Evolutionary conservation across 2,888 invertebrate genomes (phyloP).

Genomic region (Selenia dentaria): DNA sequence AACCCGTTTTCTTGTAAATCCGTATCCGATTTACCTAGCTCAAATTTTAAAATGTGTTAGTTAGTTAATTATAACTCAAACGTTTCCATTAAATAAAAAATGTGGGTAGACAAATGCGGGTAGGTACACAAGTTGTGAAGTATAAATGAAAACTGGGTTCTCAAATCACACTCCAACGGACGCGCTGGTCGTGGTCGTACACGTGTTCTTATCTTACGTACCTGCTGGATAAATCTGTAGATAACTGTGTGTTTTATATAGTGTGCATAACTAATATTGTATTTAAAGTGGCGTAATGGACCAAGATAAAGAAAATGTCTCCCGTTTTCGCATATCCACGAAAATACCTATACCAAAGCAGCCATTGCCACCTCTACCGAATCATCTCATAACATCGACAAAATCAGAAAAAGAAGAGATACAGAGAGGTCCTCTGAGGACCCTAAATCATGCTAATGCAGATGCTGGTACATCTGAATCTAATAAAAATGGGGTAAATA

Average conservation of each 20-base stretch:
- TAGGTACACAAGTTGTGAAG: no score
- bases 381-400: constrained; percentile 41
- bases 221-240: no score
- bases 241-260: no score
- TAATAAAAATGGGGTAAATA: no score
- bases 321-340: constrained; percentile 36
- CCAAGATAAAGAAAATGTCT: constrained; percentile 56
- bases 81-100: neutral
- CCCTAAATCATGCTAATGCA: constrained; percentile 34
- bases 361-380: constrained; percentile 58
- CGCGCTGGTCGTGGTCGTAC: constrained; percentile 57
- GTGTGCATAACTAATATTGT: no score
- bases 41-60: no score
- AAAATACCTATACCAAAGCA: constrained; percentile 62
- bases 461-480: constrained; percentile 9
- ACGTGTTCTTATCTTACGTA: constrained; percentile 3
- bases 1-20: no score
- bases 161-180: constrained; percentile 11
- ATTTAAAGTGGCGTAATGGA: constrained; percentile 42
- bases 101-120: no score
- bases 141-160: neutral
- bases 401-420: constrained; percentile 21
- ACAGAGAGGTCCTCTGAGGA: constrained; percentile 52
- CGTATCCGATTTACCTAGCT: no score
- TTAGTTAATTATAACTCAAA: no score